phyloP scores from a whole-genome alignment of 2,113 vertebrate genomes.

The Rattus norvegicus region DNA sequence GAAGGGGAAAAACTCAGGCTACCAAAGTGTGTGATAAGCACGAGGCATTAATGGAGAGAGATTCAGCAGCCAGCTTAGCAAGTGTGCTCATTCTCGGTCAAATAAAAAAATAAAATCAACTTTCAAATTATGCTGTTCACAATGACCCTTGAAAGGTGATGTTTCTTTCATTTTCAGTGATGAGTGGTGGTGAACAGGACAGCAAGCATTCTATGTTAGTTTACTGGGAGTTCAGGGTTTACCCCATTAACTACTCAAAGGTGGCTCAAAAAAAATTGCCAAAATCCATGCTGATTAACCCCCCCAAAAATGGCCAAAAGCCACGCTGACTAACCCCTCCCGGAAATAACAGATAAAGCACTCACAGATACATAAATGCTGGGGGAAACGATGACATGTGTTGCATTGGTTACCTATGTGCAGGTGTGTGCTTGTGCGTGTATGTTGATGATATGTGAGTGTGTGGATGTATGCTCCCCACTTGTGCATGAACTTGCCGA shows the following conservation, averaged over 20 bases:
- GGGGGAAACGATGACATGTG: too few species aligned
- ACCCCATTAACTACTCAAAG: neutral
- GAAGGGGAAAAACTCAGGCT: slow-evolving; percentile 44
- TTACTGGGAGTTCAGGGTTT: neutral
- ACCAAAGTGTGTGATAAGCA: neutral
- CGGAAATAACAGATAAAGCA: neutral
- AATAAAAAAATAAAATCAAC: slow-evolving; percentile 1
- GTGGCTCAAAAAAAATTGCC: neutral
- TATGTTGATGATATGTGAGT: neutral
- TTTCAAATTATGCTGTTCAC: neutral
- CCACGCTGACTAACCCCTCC: neutral
- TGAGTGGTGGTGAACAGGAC: neutral
- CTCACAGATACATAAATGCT: neutral
- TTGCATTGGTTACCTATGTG: neutral
- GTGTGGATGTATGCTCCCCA: neutral
- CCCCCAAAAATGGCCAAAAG: neutral
- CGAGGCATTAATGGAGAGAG: neutral
- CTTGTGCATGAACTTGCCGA: too few species aligned
- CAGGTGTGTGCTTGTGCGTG: neutral
- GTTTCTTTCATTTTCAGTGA: neutral
- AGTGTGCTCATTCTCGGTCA: neutral
- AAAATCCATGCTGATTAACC: neutral
- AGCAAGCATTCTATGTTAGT: neutral
- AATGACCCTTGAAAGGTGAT: neutral
- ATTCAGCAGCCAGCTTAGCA: neutral